Evolutionary conservation across 1,140 invertebrate genomes (phyloP), one percentile per base, ranked within the genome.

Genomic region (Lepidotrigona ventralis): DNA sequence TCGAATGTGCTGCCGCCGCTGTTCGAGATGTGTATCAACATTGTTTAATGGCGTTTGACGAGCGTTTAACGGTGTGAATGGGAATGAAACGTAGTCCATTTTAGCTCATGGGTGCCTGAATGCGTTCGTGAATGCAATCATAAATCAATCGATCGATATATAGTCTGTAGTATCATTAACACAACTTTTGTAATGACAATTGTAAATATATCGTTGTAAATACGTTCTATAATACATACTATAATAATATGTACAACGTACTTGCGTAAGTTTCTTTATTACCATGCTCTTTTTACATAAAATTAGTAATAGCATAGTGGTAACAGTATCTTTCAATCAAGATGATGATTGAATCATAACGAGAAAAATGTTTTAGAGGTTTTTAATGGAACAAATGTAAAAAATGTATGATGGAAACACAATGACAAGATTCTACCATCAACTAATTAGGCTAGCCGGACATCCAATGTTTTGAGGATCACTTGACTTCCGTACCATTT

Each of bases 181-280:
- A 60, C 77, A 66, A 87, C 39, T 85, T 89, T 89, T 81, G 77
- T 87, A 90, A 81, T 86, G 77, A 86, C 84, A 87, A 60, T 46
- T 90, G 90, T 90, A 90, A 85, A 90, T 90, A 90, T 81, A 88
- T 83, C 80, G 79, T 75, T 90, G 90, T 90, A 90, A 80, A 90
- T 90, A 90, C 83, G 85, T 90, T 89, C 77, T 79, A 80, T 85
- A 85, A 83, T 79, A 83, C 81, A 80, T 74, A 83, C 69, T 79
- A 63, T 73, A 33, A 82, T 74, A 76, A 78, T 81, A 33, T 80
- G 78, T 84, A 72, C 69, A 66, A 80, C 63, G 26, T 46, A 79
- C 23, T 46, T 60, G 17, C 6, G 33, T 60, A 21, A n/a, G n/a
- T 60, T 76, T 46, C 39, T 63, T 76, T 63, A 46, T 75, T 60